These are phyloP conservation scores for Scophthalmus maximus DNA, from an alignment of 2,113 vertebrate genomes.

Conservation along the genomic window DNA sequence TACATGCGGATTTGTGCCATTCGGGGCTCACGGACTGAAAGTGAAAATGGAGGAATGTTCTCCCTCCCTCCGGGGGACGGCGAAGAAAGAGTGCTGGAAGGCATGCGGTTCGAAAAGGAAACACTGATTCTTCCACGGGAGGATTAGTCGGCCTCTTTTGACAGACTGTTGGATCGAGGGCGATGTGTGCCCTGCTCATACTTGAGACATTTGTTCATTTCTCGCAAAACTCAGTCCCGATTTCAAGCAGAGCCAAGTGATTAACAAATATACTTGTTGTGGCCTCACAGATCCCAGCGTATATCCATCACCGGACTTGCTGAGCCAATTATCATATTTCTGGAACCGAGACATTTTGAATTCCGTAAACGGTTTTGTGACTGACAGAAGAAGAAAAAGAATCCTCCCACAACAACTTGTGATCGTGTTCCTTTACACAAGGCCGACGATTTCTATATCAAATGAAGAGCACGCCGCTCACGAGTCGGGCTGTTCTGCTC, in stretches of 20 bases:
- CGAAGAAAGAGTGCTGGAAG: slow-evolving; percentile 35
- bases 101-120: slow-evolving; percentile 40
- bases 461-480: background rate
- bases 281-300: slow-evolving; percentile 10
- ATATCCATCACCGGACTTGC: background rate
- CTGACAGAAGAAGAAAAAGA: slow-evolving; percentile 1
- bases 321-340: slow-evolving; percentile 27
- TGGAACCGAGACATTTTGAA: background rate
- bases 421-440: no score
- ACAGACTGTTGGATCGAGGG: background rate
- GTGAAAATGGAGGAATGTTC: slow-evolving; percentile 21
- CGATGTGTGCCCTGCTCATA: no score
- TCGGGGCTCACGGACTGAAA: background rate
- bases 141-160: background rate
- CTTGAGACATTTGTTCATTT: background rate
- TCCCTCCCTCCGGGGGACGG: slow-evolving; percentile 32
- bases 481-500: background rate
- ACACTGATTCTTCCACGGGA: slow-evolving; percentile 16
- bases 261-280: no score
- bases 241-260: background rate
- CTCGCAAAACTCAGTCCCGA: background rate
- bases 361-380: slow-evolving; percentile 11
- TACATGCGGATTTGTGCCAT: background rate
- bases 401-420: slow-evolving; percentile 1
- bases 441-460: no score